Evolutionary conservation across 2,888 invertebrate genomes (phyloP), one percentile per base, ranked within the genome.

Genomic region (Agriopis aurantiaria): DNA sequence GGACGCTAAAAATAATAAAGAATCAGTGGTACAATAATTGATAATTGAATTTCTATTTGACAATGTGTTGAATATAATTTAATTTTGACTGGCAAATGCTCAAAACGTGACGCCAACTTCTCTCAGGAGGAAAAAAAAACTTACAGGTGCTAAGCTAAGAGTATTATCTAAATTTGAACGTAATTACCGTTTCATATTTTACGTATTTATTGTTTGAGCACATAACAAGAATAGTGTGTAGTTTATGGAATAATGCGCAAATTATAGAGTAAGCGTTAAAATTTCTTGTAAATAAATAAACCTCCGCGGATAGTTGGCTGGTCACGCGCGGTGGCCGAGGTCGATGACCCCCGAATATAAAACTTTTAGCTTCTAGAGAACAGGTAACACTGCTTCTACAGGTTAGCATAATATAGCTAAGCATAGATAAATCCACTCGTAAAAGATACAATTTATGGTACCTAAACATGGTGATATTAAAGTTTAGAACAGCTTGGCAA

Each of bases 201-300:
- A 8, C 23, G n/a, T n/a, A 33, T 1, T 33, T 33, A 33, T 33
- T 33, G 33, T 33, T 33, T 33, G 33, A 33, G 33, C 33, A 33
- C 33, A 5, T 33, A 52, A 33, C 52, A 53, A 53, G 33, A 23
- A 40, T 40, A 40, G 53, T 12, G 4, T 12, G 33, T 33, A 59
- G 46, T 62, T 48, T 55, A 43, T 12, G 11, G 62, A 57, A 53
- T 63, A 43, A 57, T 23, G 52, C 48, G 67, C 61, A 59, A 68
- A 72, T 67, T 72, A 65, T 65, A 68, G 53, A n/a, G 58, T 56
- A 46, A 67, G 59, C 70, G 74, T 68, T 70, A 74, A 74, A 63
- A 65, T 69, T 53, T 58, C 61, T 62, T 70, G 73, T 74, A 75
- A 77, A 75, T 77, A 77, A 77, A 75, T 75, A 77, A 71, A 66